phyloP scores from a whole-genome alignment of 1,140 invertebrate genomes.

The Cylas formicarius region DNA sequence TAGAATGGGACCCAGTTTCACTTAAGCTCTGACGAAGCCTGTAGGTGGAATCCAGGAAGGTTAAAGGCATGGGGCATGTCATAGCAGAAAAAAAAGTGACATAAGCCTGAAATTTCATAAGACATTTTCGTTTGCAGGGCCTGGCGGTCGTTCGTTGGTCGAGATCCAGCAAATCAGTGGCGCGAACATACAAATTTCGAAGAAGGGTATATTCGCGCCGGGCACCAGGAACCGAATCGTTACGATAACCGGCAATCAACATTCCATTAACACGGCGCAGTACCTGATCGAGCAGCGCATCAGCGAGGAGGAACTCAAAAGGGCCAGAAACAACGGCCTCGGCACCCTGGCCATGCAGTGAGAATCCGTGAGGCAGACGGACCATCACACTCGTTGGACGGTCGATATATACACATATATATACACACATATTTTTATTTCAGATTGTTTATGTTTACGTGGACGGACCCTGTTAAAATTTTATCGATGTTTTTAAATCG shows the following conservation, averaged over 20 bases:
- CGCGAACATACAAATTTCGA: constrained; percentile 96
- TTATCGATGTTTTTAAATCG: no score
- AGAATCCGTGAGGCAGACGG: no score
- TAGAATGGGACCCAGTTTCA: no score
- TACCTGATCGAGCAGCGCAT: constrained; percentile 94
- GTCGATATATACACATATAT: no score
- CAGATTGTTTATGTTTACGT: no score
- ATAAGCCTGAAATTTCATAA: not conserved
- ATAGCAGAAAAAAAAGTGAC: not conserved
- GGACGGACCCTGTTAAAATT: no score
- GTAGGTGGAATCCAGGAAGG: not conserved
- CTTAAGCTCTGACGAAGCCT: no score
- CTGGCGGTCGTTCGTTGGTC: constrained; percentile 88
- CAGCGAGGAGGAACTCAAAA: constrained; percentile 88
- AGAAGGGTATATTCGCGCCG: constrained; percentile 94
- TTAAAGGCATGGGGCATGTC: not conserved
- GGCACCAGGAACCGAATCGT: constrained; percentile 95
- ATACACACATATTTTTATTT: no score
- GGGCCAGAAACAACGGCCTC: constrained; percentile 80
- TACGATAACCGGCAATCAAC: constrained; percentile 82
- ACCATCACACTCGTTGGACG: no score
- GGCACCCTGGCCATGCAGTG: constrained; percentile 53
- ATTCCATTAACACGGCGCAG: constrained; percentile 82
- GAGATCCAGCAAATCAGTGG: constrained; percentile 95
- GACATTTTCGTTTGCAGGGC: constrained; percentile 49